These are phyloP conservation scores for Eremobia ochroleuca DNA, from an alignment of 2,888 invertebrate species.

Conservation along the genomic window DNA sequence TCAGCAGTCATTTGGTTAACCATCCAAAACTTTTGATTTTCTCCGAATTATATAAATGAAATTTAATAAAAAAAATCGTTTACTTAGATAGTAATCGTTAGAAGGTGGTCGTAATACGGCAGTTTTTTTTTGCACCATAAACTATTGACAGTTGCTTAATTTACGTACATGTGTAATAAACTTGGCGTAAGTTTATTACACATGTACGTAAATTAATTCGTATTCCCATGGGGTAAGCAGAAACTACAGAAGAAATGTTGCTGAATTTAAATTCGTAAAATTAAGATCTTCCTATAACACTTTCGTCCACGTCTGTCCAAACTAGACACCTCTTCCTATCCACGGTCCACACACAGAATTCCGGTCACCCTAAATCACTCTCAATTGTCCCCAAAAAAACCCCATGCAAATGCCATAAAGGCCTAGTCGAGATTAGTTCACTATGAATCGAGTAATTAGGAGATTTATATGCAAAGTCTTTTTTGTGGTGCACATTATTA, in stretches of 20 bases:
- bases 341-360: constrained; percentile 68
- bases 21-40: background rate
- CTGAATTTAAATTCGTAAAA: background rate
- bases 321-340: constrained; percentile 63
- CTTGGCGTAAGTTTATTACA: too few species aligned
- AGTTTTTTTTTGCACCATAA: background rate
- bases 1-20: background rate
- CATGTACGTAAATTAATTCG: too few species aligned
- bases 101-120: too few species aligned
- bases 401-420: constrained; percentile 84
- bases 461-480: constrained; percentile 90
- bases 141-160: background rate
- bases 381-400: constrained; percentile 83
- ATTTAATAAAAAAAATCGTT: too few species aligned
- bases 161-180: too few species aligned
- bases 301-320: constrained; percentile 48
- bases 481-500: constrained; percentile 90
- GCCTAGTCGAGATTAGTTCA: constrained; percentile 86
- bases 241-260: background rate
- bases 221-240: background rate
- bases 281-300: constrained; percentile 25
- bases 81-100: too few species aligned
- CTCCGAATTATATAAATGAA: background rate
- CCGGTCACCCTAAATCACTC: constrained; percentile 86
- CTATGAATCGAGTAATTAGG: constrained; percentile 89